Percentiles rank a stretch among this genome's conserved stretches.
These are phyloP conservation scores for Sphaerophoria rueppellii DNA, from an alignment of 2,888 invertebrate genomes.

Conservation along the genomic window DNA sequence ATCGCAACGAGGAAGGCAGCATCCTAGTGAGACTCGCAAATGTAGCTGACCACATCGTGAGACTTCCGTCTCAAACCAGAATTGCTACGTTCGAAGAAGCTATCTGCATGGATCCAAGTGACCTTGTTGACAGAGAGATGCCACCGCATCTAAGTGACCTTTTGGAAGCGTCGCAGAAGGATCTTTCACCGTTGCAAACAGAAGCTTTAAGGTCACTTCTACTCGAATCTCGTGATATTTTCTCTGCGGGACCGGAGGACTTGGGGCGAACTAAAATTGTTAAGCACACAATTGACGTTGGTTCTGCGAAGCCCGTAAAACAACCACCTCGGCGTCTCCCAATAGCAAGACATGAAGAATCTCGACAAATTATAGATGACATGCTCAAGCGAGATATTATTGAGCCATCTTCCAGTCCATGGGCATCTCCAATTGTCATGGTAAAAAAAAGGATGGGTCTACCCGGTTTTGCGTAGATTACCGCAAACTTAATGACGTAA, in stretches of 20 bases:
- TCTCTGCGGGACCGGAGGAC: not conserved
- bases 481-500: not conserved
- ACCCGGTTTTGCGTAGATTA: not conserved
- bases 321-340: constrained; percentile 19
- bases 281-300: constrained; percentile 27
- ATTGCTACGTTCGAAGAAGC: constrained; percentile 19
- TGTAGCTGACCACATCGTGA: constrained; percentile 12
- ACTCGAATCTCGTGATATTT: constrained; percentile 17
- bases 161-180: constrained; percentile 10
- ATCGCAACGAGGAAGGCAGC: constrained; percentile 5
- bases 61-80: constrained; percentile 11
- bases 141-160: constrained; percentile 19
- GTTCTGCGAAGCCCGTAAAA: constrained; percentile 26
- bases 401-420: constrained; percentile 1
- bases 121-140: not conserved
- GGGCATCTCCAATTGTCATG: not conserved
- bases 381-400: constrained; percentile 3
- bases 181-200: constrained; percentile 17
- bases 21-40: constrained; percentile 21
- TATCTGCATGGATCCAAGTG: constrained; percentile 5
- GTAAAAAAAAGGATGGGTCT: constrained; percentile 1
- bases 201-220: constrained; percentile 7
- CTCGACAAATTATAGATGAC: not conserved
- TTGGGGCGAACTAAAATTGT: constrained; percentile 31
- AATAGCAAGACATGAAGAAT: constrained; percentile 21